phyloP scores from a whole-genome alignment of 2,888 invertebrate genomes.

The Orchesellides sinensis region DNA sequence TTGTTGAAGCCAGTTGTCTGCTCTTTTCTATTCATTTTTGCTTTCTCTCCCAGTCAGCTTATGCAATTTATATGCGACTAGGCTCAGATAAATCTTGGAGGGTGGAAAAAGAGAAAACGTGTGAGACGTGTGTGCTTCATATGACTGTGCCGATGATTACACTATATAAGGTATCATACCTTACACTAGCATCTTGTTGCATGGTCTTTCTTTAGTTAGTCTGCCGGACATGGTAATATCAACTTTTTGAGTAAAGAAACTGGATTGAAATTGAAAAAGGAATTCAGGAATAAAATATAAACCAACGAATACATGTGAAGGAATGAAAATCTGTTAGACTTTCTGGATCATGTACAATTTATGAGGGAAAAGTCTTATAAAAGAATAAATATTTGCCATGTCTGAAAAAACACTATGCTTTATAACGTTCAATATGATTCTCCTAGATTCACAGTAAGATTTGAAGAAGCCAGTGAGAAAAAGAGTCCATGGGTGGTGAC shows the following conservation, averaged over 20 bases:
- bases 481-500: neutral
- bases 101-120: neutral
- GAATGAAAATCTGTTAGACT: too few relatives aligned
- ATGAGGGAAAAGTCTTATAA: neutral
- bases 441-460: neutral
- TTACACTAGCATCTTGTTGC: neutral
- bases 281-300: too few relatives aligned
- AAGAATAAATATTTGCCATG: neutral
- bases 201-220: neutral
- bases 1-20: neutral
- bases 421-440: neutral
- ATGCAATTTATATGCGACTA: too few relatives aligned
- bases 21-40: neutral
- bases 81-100: slow-evolving; percentile 20
- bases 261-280: neutral
- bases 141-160: too few relatives aligned
- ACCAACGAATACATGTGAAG: too few relatives aligned
- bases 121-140: neutral
- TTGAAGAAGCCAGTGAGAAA: neutral
- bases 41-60: neutral
- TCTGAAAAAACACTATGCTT: neutral
- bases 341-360: too few relatives aligned
- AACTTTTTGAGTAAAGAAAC: neutral
- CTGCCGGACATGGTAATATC: neutral
- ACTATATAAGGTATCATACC: neutral